Conservation (phyloP, 2,888 invertebrate genomes). For the Agonopterix heracliana region DNA sequence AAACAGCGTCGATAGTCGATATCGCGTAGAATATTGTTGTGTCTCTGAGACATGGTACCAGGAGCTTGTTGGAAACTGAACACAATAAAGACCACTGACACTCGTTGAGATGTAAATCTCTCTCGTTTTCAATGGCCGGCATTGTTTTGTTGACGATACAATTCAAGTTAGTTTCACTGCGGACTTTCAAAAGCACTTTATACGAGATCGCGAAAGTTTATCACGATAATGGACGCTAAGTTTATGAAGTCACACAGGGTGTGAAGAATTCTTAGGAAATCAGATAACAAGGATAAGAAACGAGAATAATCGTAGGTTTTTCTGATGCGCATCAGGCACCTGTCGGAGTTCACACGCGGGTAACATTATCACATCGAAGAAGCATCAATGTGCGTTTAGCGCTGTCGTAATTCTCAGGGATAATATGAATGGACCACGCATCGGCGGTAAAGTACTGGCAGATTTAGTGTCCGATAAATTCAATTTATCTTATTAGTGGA, state of each 20-base stretch:
- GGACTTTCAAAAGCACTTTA: slow-evolving; percentile 35
- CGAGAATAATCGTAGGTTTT: not conserved
- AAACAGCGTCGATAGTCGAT: slow-evolving; percentile 43
- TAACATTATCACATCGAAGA: not conserved
- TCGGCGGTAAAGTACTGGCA: slow-evolving; percentile 34
- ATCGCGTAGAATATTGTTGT: slow-evolving; percentile 46
- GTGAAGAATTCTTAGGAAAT: slow-evolving; percentile 1
- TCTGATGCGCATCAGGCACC: not conserved
- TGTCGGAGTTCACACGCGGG: not conserved
- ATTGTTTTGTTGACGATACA: slow-evolving; percentile 54
- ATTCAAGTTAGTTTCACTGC: slow-evolving; percentile 43
- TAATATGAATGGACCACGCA: slow-evolving; percentile 40
- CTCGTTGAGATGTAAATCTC: slow-evolving; percentile 52
- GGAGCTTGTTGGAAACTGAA: slow-evolving; percentile 29
- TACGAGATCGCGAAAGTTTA: slow-evolving; percentile 26
- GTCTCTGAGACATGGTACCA: slow-evolving; percentile 35
- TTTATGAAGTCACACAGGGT: not conserved
- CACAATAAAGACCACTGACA: slow-evolving; percentile 47
- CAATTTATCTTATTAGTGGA: slow-evolving; percentile 51
- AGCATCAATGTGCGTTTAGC: slow-evolving; percentile 3
- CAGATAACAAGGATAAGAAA: not conserved
- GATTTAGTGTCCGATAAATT: slow-evolving; percentile 53
- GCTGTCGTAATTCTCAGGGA: slow-evolving; percentile 10
- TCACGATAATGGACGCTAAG: slow-evolving; percentile 11
- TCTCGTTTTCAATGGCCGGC: slow-evolving; percentile 46